Evolutionary conservation across 2,113 vertebrate genomes (phyloP).

Genomic region (Phylloscopus trochilus): DNA sequence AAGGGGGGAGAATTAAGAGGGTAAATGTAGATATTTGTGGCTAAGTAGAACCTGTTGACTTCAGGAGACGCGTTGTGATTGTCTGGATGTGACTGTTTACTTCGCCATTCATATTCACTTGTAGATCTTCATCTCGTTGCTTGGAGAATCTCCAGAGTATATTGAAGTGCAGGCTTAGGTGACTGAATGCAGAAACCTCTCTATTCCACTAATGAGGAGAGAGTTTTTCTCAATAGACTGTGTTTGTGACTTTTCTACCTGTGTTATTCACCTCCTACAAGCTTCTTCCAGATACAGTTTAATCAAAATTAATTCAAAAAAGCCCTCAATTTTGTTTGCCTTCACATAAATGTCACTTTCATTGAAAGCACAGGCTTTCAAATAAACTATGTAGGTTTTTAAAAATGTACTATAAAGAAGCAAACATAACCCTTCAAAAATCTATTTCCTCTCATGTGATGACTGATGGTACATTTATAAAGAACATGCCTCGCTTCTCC

Average conservation of each 20-base stretch:
- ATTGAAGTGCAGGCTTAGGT: background rate
- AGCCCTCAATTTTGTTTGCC: background rate
- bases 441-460: background rate
- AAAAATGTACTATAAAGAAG: background rate
- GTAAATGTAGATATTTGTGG: background rate
- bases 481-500: background rate
- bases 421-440: background rate
- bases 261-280: background rate
- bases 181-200: background rate
- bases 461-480: background rate
- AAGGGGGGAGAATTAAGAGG: background rate
- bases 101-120: background rate
- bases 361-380: background rate
- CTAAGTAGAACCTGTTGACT: background rate
- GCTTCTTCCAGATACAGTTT: background rate
- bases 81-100: background rate
- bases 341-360: background rate
- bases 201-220: background rate
- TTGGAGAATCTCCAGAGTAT: background rate
- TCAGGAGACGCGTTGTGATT: background rate
- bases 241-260: background rate
- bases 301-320: background rate
- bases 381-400: background rate
- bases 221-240: background rate
- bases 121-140: background rate